Percentiles rank a stretch among this genome's conserved stretches.
Conservation (phyloP, 1,140 invertebrate genomes). For the Drosophila busckii region DNA sequence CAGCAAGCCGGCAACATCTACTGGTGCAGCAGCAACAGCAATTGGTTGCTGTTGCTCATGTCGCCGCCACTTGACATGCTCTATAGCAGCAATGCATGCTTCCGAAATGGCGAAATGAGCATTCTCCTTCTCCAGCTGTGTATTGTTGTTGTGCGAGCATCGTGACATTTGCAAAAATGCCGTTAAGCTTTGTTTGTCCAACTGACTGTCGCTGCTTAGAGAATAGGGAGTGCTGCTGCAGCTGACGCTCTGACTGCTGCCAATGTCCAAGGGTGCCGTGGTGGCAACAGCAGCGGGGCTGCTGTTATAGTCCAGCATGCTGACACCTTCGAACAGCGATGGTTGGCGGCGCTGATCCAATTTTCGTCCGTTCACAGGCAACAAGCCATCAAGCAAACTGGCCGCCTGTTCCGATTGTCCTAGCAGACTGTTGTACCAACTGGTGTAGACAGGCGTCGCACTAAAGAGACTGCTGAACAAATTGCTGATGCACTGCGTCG, state of each 20-base stretch:
- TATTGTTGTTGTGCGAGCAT: conserved; percentile 85
- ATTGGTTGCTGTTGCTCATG: background rate
- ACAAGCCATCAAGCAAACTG: conserved; percentile 59
- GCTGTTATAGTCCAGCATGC: conserved; percentile 52
- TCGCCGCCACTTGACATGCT: conserved; percentile 82
- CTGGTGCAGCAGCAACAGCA: background rate
- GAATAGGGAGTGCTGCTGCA: conserved; percentile 42
- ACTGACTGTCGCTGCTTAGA: conserved; percentile 40
- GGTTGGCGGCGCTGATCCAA: conserved; percentile 80
- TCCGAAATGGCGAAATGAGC: conserved; percentile 92
- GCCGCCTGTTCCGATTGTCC: conserved; percentile 5
- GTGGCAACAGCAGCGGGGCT: conserved; percentile 80
- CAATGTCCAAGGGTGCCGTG: conserved; percentile 77
- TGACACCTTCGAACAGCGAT: conserved; percentile 83
- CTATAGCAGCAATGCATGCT: conserved; percentile 90
- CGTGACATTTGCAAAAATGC: conserved; percentile 87
- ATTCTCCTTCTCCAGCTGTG: conserved; percentile 91
- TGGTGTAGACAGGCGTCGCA: conserved; percentile 56
- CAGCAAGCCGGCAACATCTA: conserved; percentile 15
- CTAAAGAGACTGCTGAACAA: conserved; percentile 59
- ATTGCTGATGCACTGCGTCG: conserved; percentile 15
- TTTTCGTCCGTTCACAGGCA: conserved; percentile 80
- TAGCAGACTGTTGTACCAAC: conserved; percentile 52
- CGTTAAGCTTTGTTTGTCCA: conserved; percentile 86
- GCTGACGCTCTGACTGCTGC: conserved; percentile 12